These are phyloP conservation scores for Drosophila bocqueti DNA, from an alignment of 1,140 invertebrate genomes.

Conservation along the genomic window DNA sequence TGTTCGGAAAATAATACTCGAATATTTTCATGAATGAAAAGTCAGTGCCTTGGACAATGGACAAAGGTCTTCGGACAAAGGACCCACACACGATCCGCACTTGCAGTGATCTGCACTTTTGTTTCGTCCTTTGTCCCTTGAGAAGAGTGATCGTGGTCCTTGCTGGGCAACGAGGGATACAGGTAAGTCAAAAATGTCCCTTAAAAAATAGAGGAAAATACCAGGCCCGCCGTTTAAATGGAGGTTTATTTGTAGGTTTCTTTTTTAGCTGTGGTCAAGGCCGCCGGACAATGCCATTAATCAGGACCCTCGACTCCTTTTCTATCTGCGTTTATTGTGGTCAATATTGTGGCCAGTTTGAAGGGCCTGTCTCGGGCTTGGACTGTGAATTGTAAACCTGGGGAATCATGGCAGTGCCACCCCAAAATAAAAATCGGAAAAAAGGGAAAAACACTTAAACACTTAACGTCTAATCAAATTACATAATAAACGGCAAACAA, in stretches of 20 bases:
- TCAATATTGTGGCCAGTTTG: conserved; percentile 73
- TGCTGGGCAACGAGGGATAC: not conserved
- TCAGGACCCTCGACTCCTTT: conserved; percentile 42
- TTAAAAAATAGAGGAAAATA: conserved; percentile 12
- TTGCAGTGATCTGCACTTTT: conserved; percentile 79
- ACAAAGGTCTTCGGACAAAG: conserved; percentile 58
- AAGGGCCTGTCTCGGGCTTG: conserved; percentile 26
- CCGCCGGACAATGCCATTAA: conserved; percentile 59
- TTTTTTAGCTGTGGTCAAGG: conserved; percentile 65
- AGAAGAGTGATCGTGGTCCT: conserved; percentile 17
- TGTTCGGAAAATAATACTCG: conserved; percentile 8
- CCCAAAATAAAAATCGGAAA: not conserved
- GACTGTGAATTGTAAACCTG: conserved; percentile 6
- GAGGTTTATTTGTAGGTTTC: conserved; percentile 33
- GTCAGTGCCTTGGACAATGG: conserved; percentile 54
- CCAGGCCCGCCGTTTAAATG: conserved; percentile 26
- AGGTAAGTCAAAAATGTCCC: conserved; percentile 28
- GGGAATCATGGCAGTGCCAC: conserved; percentile 12
- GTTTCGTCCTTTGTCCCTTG: conserved; percentile 34
- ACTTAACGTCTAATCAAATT: conserved; percentile 76
- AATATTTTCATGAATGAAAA: conserved; percentile 72
- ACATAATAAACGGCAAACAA: conserved; percentile 61
- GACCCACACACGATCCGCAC: conserved; percentile 56
- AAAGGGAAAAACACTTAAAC: conserved; percentile 39
- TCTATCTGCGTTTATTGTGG: conserved; percentile 52